Evolutionary conservation across 2,113 vertebrate genomes (phyloP), one percentile per base, ranked within the genome.

Genomic region (Gymnocephalus cernua): DNA sequence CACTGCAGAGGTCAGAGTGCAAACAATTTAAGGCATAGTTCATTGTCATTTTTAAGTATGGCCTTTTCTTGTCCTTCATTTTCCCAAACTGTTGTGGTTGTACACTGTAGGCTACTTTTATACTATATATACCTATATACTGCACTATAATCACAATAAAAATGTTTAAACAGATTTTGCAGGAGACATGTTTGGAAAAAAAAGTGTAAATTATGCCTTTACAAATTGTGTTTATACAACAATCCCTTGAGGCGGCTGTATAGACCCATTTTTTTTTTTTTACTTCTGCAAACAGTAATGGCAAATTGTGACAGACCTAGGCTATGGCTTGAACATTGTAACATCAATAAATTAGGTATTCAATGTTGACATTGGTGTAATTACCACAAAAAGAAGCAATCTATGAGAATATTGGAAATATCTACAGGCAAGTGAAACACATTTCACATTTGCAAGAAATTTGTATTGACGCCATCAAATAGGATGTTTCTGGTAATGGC

Each of bases 271-370:
- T 23, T 32, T 32, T n/a, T 23, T 7, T 0, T 51, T 44, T n/a
- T 25, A 23, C 3, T 47, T 64, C 38, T 56, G 25, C 41, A 18
- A 74, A 69, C 27, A 59, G 53, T 53, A 18, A 27, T 25, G 64
- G 32, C n/a, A 16, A 23, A 38, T 59, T 23, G 32, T 45, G 41
- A 63, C 44, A 32, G 35, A 79, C 56, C 29, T 61, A 69, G 64
- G 51, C 56, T 61, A 62, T 51, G 25, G 47, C 29, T 48, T 69
- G 2, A 75, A 66, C 27, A 59, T 29, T 78, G 44, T 21, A 62
- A 80, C 29, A 58, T 57, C n/a, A 45, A 53, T 77, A 29, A 62
- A 70, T 61, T 9, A 45, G 61, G 58, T 21, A 41, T 3, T 8
- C 15, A 19, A 10, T 32, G 56, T 11, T 35, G 4, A 54, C 41